Percentiles rank a stretch among this genome's conserved stretches.
phyloP scores from a whole-genome alignment of 2,113 vertebrate species.

The Gobiocypris rarus region DNA sequence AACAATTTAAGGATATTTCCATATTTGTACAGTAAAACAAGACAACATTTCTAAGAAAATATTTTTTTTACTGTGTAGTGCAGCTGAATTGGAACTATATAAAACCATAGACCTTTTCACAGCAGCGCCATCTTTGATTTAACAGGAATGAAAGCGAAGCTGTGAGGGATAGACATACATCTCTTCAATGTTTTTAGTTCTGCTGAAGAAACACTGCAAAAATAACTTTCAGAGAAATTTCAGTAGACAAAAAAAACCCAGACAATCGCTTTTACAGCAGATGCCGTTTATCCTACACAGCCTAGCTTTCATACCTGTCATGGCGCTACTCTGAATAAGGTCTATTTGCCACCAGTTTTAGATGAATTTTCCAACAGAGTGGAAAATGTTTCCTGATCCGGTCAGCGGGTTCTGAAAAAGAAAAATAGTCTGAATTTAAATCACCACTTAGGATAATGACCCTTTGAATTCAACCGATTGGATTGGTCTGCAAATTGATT shows the following conservation, averaged over 20 bases:
- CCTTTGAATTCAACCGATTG: slow-evolving; percentile 7
- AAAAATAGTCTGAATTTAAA: slow-evolving; percentile 5
- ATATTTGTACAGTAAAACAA: not conserved
- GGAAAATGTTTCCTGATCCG: not conserved
- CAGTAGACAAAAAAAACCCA: too few relatives aligned
- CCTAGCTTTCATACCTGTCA: too few relatives aligned
- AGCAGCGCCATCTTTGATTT: too few relatives aligned
- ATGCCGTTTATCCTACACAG: too few relatives aligned
- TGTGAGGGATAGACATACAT: too few relatives aligned
- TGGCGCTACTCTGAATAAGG: too few relatives aligned
- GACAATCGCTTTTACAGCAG: too few relatives aligned
- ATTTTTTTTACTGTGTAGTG: not conserved
- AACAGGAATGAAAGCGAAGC: too few relatives aligned
- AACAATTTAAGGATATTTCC: too few relatives aligned
- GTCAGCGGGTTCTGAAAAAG: not conserved
- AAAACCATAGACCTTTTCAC: not conserved
- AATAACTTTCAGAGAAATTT: too few relatives aligned
- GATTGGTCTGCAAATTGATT: slow-evolving; percentile 20
- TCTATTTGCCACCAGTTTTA: not conserved
- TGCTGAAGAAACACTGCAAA: too few relatives aligned
- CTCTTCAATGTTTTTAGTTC: too few relatives aligned
- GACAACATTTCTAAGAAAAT: not conserved
- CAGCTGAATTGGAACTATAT: not conserved
- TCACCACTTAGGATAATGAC: slow-evolving; percentile 32
- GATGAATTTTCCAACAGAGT: not conserved